Base-by-base conservation (phyloP, 2,797 vertebrate species). In the Chrysocyon brachyurus region DNA sequence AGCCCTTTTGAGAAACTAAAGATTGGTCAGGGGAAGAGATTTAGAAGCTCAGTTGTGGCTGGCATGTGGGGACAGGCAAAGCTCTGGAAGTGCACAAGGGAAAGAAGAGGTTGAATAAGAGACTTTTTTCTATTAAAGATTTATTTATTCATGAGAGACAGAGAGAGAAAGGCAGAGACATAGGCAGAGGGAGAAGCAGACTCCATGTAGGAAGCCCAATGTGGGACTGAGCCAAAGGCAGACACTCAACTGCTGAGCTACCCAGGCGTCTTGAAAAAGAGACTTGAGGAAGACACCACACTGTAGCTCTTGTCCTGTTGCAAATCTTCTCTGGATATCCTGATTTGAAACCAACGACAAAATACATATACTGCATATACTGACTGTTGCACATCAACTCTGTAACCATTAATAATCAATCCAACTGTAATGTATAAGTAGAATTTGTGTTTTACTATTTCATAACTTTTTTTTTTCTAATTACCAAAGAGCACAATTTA, bases 401-500 rank as follows among this genome's bases (percentile, higher is more conserved):
- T 61, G 75, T 72, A 52, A 82, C 49, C 95, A 92, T 68, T 95
- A 91, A 78, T 85, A 73, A 46, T 46, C 68, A 90, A 19, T 56
- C 24, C 10, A 33, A 28, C 22, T 33, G 19, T 17, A 98, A 85
- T 95, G 91, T 96, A 83, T 78, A 97, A 96, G 95, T 26, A 70
- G 0, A 4, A 36, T 91, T 94, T 59, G 11, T 61, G 26, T 36
- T 85, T 75, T 0, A 86, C 22, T 54, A 52, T 73, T 94, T 70
- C 22, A 86, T 61, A 22, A 64, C 4, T 21, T 61, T 93, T 84
- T 85, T 36, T 22, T n/a, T 21, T 21, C 97, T 72, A 97, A 87
- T 97, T 66, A 75, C 11, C 8, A 36, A 97, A 97, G 87, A 97
- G 88, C 56, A 81, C 36, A 97, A n/a, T 78, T 96, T 92, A 92